Conservation (phyloP, 2,113 vertebrate genomes). For the Clupea harengus region DNA sequence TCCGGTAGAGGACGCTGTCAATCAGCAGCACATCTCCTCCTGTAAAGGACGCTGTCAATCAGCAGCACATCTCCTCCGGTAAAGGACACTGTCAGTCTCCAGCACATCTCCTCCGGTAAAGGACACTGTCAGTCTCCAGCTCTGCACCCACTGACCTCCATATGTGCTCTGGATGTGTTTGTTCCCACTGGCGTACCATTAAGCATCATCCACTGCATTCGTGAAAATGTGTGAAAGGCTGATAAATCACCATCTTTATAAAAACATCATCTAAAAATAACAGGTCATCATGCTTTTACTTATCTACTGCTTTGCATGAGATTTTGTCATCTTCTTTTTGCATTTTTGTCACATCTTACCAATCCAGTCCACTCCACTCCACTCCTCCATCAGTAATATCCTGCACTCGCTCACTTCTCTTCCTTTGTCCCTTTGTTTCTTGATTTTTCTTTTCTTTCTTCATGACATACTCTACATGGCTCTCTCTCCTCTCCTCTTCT, state of each 20-base stretch:
- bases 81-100: too few species aligned
- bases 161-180: not conserved
- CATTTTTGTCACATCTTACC: constrained; percentile 25
- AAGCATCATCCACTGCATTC: not conserved
- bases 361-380: not conserved
- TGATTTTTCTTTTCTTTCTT: not conserved
- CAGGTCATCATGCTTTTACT: not conserved
- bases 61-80: not conserved
- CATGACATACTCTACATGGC: not conserved
- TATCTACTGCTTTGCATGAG: too few species aligned
- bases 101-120: not conserved
- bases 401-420: not conserved
- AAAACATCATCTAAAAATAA: not conserved
- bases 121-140: too few species aligned
- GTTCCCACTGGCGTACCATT: not conserved
- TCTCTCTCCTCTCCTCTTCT: not conserved
- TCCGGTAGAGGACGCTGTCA: too few species aligned
- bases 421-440: not conserved
- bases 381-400: not conserved
- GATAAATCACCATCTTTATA: not conserved
- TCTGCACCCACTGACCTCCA: not conserved
- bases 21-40: not conserved
- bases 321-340: not conserved
- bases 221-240: not conserved
- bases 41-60: too few species aligned